A percentile compares a stretch with the other conserved stretches of the same genome.
phyloP scores from a whole-genome alignment of 2,797 vertebrate genomes.

The Martes flavigula region DNA sequence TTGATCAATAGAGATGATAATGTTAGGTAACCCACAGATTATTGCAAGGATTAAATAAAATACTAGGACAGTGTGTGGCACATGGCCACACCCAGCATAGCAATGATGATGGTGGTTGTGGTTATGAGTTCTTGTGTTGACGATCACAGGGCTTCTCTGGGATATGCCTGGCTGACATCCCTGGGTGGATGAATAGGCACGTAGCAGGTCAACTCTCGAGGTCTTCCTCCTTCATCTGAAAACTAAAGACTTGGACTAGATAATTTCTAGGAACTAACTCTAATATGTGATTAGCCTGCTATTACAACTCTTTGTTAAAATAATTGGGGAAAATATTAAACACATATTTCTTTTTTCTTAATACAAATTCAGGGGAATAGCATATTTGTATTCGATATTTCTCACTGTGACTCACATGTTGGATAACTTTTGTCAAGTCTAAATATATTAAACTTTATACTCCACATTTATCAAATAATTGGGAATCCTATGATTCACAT shows the following conservation, averaged over 20 bases:
- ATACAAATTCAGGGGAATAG: constrained; percentile 37
- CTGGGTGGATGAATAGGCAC: neutral
- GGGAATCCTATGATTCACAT: constrained; percentile 46
- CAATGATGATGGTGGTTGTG: neutral
- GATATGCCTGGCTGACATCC: neutral
- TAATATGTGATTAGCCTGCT: neutral
- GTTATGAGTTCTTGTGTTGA: neutral
- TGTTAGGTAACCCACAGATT: neutral
- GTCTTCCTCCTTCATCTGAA: constrained; percentile 3
- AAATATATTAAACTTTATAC: constrained; percentile 21
- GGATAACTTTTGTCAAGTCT: constrained; percentile 43
- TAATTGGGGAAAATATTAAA: constrained; percentile 13
- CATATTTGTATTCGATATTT: constrained; percentile 45
- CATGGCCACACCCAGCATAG: neutral
- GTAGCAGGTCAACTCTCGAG: neutral
- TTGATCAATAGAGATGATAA: neutral
- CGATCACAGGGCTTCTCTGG: neutral
- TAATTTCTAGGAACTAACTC: neutral
- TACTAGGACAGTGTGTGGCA: neutral
- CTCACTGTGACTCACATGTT: constrained; percentile 55
- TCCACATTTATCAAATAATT: constrained; percentile 40
- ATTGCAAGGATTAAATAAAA: neutral
- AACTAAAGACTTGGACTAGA: neutral
- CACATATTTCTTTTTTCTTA: constrained; percentile 48
- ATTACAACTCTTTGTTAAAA: constrained; percentile 48